Evolutionary conservation across 2,888 invertebrate species (phyloP).

Genomic region (Periphyllus acericola): DNA sequence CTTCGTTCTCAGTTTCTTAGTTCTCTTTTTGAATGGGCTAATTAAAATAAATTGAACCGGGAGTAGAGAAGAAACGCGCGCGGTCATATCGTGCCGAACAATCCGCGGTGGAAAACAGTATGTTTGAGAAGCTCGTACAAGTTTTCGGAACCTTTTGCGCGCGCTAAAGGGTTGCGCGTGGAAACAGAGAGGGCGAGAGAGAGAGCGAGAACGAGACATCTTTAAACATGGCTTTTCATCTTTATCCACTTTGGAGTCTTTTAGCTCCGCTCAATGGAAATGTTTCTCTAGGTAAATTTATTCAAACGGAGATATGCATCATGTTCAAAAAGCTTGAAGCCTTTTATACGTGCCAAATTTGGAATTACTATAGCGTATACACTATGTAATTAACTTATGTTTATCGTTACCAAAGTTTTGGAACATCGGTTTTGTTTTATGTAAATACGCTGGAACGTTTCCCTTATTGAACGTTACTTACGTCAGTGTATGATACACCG

Average conservation of each 20-base stretch:
- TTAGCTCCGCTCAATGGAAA: conserved; percentile 22
- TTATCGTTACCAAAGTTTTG: conserved; percentile 45
- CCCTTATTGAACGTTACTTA: not conserved
- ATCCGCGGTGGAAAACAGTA: conserved; percentile 44
- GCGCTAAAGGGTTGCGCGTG: conserved; percentile 5
- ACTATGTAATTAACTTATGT: conserved; percentile 49
- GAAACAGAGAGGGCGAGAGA: too few species aligned
- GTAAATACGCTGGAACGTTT: not conserved
- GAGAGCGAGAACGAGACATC: not conserved
- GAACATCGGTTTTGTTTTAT: conserved; percentile 43
- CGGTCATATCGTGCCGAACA: conserved; percentile 47
- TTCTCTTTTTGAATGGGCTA: conserved; percentile 55
- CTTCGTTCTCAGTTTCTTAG: conserved; percentile 45
- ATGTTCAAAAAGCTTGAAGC: conserved; percentile 25
- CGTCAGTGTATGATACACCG: not conserved
- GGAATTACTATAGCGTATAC: conserved; percentile 14
- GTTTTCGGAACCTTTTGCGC: conserved; percentile 39
- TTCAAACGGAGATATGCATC: conserved; percentile 26
- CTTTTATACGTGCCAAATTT: conserved; percentile 28
- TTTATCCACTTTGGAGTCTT: conserved; percentile 44
- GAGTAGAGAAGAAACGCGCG: conserved; percentile 1
- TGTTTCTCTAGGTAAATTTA: conserved; percentile 32
- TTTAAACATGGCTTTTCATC: conserved; percentile 51
- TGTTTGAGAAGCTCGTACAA: conserved; percentile 31
- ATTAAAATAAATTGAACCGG: conserved; percentile 61